Percentiles rank a stretch among this genome's conserved stretches.
phyloP scores from a whole-genome alignment of 35 echinoderm and acorn worm genomes.

The Hemicentrotus pulcherrimus region DNA sequence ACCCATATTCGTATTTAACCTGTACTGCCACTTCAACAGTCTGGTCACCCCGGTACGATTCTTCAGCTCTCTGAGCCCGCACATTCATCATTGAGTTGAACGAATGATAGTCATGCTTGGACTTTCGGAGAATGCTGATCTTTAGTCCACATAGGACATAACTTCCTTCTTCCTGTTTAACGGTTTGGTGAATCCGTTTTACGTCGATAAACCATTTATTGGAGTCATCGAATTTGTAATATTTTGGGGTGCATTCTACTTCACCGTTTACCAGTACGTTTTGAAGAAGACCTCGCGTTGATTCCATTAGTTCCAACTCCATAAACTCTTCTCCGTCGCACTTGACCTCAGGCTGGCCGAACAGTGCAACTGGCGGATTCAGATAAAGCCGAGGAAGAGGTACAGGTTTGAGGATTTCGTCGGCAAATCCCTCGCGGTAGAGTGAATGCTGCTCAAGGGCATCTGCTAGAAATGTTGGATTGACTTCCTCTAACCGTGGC shows the following conservation, averaged over 20 bases:
- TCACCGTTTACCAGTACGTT: not conserved
- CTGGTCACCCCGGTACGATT: not conserved
- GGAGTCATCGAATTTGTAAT: not conserved
- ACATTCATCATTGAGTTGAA: not conserved
- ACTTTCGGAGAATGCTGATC: not conserved
- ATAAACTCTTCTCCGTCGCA: not conserved
- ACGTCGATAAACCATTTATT: not conserved
- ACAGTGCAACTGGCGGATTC: not conserved
- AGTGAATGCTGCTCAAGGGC: conserved; percentile 49
- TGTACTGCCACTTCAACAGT: not conserved
- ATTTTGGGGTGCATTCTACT: not conserved
- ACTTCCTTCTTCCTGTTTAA: not conserved
- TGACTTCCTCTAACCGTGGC: not conserved
- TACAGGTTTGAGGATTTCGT: not conserved
- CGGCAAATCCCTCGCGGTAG: not conserved
- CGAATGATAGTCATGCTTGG: not conserved
- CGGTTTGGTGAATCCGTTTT: not conserved
- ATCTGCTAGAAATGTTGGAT: not conserved
- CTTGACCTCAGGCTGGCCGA: not conserved
- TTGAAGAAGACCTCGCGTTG: not conserved
- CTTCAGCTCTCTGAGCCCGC: not conserved
- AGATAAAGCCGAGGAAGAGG: conserved; percentile 40
- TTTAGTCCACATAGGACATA: not conserved
- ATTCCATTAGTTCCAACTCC: not conserved
- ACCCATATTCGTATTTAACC: not conserved